phyloP scores from a whole-genome alignment of 1,140 invertebrate species.

The Panulirus ornatus region DNA sequence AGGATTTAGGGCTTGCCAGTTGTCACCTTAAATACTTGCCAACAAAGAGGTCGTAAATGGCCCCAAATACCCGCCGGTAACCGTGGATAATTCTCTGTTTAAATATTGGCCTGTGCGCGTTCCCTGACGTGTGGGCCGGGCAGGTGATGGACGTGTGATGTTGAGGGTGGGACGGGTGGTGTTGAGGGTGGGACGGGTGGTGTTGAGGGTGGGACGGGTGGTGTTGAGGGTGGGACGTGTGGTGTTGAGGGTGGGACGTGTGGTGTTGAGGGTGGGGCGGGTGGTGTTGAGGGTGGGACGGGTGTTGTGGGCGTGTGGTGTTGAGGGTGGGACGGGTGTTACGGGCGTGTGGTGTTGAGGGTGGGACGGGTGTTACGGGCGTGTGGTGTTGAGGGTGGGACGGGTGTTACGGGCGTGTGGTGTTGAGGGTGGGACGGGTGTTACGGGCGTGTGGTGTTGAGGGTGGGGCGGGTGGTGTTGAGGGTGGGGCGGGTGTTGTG shows the following conservation, averaged over 20 bases:
- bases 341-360: no score
- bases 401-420: no score
- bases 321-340: no score
- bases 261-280: no score
- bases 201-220: background rate
- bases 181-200: no score
- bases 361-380: background rate
- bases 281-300: no score
- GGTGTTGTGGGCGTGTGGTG: background rate
- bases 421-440: no score
- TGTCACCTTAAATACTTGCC: constrained; percentile 63
- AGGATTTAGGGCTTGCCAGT: constrained; percentile 56
- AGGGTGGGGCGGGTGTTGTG: background rate
- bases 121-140: background rate
- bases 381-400: background rate
- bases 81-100: constrained; percentile 67
- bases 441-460: background rate
- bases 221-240: background rate
- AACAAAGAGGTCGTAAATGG: constrained; percentile 63
- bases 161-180: no score
- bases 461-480: background rate
- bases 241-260: background rate
- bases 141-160: background rate
- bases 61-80: constrained; percentile 52
- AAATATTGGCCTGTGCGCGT: constrained; percentile 50